Evolutionary conservation across 1,140 invertebrate species (phyloP), one percentile per base, ranked within the genome.

Genomic region (Trichogramma pretiosum): DNA sequence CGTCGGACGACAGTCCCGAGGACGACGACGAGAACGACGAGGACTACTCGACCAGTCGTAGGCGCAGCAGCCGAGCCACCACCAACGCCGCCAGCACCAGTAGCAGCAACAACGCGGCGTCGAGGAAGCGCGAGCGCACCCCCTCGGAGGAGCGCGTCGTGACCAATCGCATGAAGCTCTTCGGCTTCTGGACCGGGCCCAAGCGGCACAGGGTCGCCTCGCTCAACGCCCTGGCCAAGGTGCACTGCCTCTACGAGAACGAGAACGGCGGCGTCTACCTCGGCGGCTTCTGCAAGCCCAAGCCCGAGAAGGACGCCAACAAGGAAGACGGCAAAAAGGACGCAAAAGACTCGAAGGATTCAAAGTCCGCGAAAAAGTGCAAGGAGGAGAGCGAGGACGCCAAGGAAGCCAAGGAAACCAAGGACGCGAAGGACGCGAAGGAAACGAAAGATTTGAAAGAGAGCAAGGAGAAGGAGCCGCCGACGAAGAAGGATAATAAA

Each of bases 201-300:
- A 89, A 88, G 67, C 75, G 82, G 44, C 84, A 87, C 60, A 75
- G 89, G 51, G 88, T 90, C 61, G 89, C 89, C 21, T 91, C 88
- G 5, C 64, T 93, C 14, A 93, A 93, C 67, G 89, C 89, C 1
- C 66, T 87, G 56, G 88, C 88, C n/a, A 92, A 93, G 74, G 89
- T 93, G 23, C 88, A 92, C 63, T 90, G 88, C 62, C 73, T 93
- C 11, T 92, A 91, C 56, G 89, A 93, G 65, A 91, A 92, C 62
- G 89, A 92, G 65, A 83, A 82, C 32, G 74, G 83, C 37, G 80
- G 81, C 3, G 81, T 81, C 55, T 76, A 85, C 49, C 77, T 77
- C 3, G 75, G 76, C n/a, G 67, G 70, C 33, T 72, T 73, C 26
- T 74, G 74, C 48, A 69, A 73, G 46, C 64, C 68, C 9, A 70